Evolutionary conservation across 2,797 vertebrate species (phyloP).

Genomic region (Cephalopachus bancanus): DNA sequence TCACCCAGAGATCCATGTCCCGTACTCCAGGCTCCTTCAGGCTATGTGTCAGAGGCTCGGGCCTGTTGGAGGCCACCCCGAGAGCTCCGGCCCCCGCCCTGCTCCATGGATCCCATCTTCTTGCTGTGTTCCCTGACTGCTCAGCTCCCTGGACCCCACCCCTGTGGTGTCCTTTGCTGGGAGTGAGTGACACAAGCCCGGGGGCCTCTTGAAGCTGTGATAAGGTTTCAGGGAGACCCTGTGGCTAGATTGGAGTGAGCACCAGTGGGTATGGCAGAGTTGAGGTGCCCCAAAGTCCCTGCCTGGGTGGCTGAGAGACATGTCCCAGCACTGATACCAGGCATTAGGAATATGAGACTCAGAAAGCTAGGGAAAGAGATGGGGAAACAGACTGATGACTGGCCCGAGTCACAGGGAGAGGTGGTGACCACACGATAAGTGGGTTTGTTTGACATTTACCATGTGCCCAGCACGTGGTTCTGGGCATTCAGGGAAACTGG

Average conservation of each 20-base stretch:
- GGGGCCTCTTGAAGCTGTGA: background rate
- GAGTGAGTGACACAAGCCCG: background rate
- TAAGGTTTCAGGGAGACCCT: background rate
- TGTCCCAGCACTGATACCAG: background rate
- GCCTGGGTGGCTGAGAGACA: background rate
- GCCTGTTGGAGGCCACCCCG: background rate
- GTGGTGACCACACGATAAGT: background rate
- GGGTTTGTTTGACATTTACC: background rate
- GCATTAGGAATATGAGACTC: background rate
- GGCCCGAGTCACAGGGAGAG: background rate
- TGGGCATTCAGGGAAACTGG: background rate
- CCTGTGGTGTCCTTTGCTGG: background rate
- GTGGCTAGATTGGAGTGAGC: background rate
- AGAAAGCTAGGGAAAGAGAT: background rate
- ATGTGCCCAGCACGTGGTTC: background rate
- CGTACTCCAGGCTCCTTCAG: background rate
- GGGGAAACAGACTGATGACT: background rate
- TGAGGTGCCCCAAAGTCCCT: background rate
- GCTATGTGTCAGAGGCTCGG: rapidly evolving
- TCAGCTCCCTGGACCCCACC: background rate
- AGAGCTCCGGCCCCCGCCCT: background rate
- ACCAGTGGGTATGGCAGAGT: background rate
- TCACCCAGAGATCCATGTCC: background rate
- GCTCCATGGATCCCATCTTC: background rate
- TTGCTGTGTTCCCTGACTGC: no score